Base-by-base conservation (phyloP, 1,140 invertebrate genomes). In the Sminthurides bifidus region DNA sequence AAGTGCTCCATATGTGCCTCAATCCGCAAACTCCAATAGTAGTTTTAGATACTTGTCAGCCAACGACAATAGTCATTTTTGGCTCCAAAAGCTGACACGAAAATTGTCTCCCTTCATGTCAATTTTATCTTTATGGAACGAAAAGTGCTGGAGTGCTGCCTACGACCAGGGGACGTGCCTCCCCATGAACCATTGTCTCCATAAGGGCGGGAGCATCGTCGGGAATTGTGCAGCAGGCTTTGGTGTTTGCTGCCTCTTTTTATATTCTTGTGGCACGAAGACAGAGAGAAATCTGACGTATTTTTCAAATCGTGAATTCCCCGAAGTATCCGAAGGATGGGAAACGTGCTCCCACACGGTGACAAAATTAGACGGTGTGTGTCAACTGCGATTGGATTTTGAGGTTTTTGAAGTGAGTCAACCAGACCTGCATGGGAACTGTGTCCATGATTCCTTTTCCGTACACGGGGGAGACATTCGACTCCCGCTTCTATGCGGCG, bases 291-390 rank as follows among this genome's bases (percentile, higher is more conserved):
- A 91, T 68, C 80, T 82, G 3, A 87, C 85, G 0, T 86, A 87
- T 66, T 90, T 90, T 65, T 82, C 87, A 4, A 88, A 87, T 69
- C 74, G 75, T 3, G 82, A 82, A 58, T 87, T 84, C 72, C 86
- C 85, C 1, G 76, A 78, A 12, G 65, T 75, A 1, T 84, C 79
- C 52, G 81, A 88, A 60, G 79, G 76, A 0, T 83, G 82, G 0
- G 80, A 82, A 2, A 85, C 84, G 5, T 91, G 86, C 64, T 84
- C 87, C 66, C 75, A 88, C 1, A 86, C 83, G 0, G 70, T 90
- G 12, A 66, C 2, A 6, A 26, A 62, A 59, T 40, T 64, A n/a
- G 56, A 59, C 1, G 59, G 52, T 12, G 43, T 64, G 31, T 64
- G 63, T 52, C 63, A 64, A 48, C 12, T 64, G 59, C 83, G 85